A percentile compares a stretch with the other conserved stretches of the same genome.
Conservation (phyloP, 2,113 vertebrate genomes). For the Indri indri region DNA sequence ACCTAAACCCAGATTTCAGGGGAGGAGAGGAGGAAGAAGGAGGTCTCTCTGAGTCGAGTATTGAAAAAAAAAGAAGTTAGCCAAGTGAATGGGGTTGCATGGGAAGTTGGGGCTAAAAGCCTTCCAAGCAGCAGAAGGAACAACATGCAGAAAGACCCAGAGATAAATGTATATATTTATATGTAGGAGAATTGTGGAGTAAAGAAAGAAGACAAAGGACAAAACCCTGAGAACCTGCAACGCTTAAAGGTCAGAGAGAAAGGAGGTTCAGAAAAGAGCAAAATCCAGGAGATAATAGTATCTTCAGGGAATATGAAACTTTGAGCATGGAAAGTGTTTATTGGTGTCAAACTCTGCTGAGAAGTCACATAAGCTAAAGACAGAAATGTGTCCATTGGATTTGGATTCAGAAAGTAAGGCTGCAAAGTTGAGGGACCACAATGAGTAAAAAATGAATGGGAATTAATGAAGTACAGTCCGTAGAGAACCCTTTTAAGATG, state of each 20-base stretch:
- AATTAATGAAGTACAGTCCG: not conserved
- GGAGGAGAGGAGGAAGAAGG: not conserved
- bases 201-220: not conserved
- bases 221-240: not conserved
- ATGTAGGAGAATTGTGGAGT: not conserved
- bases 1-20: not conserved
- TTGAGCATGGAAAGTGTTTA: not conserved
- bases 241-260: not conserved
- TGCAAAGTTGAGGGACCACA: not conserved
- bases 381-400: not conserved
- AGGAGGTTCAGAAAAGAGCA: not conserved
- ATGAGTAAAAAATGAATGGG: not conserved
- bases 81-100: not conserved
- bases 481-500: not conserved
- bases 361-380: not conserved
- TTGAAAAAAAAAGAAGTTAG: not conserved
- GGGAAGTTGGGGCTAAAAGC: not conserved
- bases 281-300: not conserved
- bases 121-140: slow-evolving; percentile 4
- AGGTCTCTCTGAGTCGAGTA: not conserved
- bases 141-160: not conserved
- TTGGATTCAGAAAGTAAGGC: slow-evolving; percentile 4
- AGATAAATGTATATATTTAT: not conserved
- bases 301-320: not conserved
- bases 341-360: not conserved